Conservation (phyloP, 2,888 invertebrate genomes). For the Drosophila maculinotata region DNA sequence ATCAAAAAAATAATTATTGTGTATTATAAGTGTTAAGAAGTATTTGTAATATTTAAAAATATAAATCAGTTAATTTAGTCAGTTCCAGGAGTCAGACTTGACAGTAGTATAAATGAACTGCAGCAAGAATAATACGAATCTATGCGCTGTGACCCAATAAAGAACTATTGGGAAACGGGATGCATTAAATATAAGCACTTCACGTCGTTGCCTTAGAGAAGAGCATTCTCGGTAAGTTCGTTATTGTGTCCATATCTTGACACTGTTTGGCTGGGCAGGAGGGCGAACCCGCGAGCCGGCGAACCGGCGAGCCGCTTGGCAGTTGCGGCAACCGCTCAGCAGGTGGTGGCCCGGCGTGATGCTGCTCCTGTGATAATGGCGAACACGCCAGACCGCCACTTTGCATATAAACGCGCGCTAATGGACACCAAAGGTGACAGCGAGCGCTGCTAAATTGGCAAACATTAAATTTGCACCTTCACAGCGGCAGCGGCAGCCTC, state of each 20-base stretch:
- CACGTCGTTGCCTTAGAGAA: conserved; percentile 17
- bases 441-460: conserved; percentile 81
- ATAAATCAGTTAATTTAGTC: neutral
- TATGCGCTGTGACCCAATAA: conserved; percentile 46
- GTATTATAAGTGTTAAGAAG: too few relatives aligned
- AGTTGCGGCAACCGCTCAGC: conserved; percentile 65
- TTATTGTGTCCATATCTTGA: conserved; percentile 65
- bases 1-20: too few relatives aligned
- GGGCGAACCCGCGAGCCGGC: conserved; percentile 34
- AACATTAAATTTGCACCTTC: conserved; percentile 82
- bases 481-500: conserved; percentile 41
- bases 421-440: conserved; percentile 83
- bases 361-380: conserved; percentile 78
- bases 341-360: conserved; percentile 77
- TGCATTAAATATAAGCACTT: conserved; percentile 48
- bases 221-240: conserved; percentile 43
- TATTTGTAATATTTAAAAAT: too few relatives aligned
- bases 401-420: conserved; percentile 82
- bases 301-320: conserved; percentile 34
- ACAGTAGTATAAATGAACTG: conserved; percentile 1
- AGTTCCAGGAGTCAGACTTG: too few relatives aligned
- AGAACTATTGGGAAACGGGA: conserved; percentile 26
- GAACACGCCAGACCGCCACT: conserved; percentile 69
- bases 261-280: conserved; percentile 47
- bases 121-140: neutral